Evolutionary conservation across 1,140 invertebrate species (phyloP).

Genomic region (Bathynomus jamesi): DNA sequence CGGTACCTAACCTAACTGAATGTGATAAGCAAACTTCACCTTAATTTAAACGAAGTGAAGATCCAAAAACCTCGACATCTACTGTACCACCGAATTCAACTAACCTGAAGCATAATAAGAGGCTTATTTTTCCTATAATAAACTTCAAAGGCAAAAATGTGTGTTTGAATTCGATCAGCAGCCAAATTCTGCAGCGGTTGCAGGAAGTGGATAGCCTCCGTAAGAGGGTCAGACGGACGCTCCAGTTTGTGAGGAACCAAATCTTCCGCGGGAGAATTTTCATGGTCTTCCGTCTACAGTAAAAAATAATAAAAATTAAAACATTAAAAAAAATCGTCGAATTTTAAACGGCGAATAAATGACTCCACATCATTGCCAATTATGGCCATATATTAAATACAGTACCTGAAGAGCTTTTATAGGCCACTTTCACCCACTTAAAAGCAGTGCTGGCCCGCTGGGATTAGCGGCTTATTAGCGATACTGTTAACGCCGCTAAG

Average conservation of each 20-base stretch:
- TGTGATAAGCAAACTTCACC: too few species aligned
- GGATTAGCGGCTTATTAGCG: too few species aligned
- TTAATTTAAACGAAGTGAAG: too few species aligned
- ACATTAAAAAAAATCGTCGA: too few species aligned
- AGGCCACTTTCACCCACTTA: too few species aligned
- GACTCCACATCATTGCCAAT: too few species aligned
- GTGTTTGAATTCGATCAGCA: slow-evolving; percentile 4
- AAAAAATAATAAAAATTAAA: not conserved
- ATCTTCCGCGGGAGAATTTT: slow-evolving; percentile 10
- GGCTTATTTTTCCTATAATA: slow-evolving; percentile 11
- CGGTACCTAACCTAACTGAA: too few species aligned
- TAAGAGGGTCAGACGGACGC: slow-evolving; percentile 9
- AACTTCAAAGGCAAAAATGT: slow-evolving; percentile 12
- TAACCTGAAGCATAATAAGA: slow-evolving; percentile 8
- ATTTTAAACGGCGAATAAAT: too few species aligned
- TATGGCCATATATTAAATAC: too few species aligned
- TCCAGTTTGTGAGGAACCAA: slow-evolving; percentile 13
- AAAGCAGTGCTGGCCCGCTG: too few species aligned
- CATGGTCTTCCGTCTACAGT: slow-evolving; percentile 5
- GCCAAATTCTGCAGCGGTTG: slow-evolving; percentile 1
- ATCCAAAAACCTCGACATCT: not conserved
- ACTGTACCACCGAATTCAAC: not conserved
- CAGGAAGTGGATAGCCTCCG: slow-evolving; percentile 9
- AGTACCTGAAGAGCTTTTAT: too few species aligned
- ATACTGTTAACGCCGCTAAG: too few species aligned